These are phyloP conservation scores for Myopa testacea DNA, from an alignment of 2,888 invertebrate species.

Conservation along the genomic window DNA sequence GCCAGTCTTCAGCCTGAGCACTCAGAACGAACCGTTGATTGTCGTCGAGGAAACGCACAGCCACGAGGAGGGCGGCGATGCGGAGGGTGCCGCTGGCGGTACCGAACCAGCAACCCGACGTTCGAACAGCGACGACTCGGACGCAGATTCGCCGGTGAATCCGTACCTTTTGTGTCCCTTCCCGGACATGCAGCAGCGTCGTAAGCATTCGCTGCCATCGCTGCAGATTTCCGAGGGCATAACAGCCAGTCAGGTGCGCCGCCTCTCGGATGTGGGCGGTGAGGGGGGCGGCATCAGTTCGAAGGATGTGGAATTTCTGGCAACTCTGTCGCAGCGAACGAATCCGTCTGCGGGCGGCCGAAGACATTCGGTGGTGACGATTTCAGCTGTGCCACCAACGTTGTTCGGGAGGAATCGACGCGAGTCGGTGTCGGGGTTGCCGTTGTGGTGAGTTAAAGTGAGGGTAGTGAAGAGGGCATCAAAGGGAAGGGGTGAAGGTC, in stretches of 20 bases:
- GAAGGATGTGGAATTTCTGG: slow-evolving; percentile 85
- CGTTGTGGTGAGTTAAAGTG: slow-evolving; percentile 67
- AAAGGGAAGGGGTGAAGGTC: too few relatives aligned
- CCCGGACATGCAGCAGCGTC: slow-evolving; percentile 78
- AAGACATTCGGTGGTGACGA: slow-evolving; percentile 88
- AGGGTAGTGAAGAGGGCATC: not conserved
- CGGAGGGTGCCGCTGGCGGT: slow-evolving; percentile 71
- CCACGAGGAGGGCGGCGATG: slow-evolving; percentile 76
- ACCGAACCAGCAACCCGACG: slow-evolving; percentile 63
- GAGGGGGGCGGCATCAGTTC: slow-evolving; percentile 80
- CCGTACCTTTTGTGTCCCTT: slow-evolving; percentile 86
- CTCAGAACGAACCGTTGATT: slow-evolving; percentile 80
- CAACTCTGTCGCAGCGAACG: slow-evolving; percentile 80
- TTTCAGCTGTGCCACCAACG: slow-evolving; percentile 82
- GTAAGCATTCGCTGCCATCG: slow-evolving; percentile 87
- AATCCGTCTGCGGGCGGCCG: slow-evolving; percentile 78
- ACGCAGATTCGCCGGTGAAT: slow-evolving; percentile 83
- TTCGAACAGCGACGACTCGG: slow-evolving; percentile 72
- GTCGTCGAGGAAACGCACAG: slow-evolving; percentile 83
- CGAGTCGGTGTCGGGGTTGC: slow-evolving; percentile 84
- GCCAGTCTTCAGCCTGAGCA: slow-evolving; percentile 71
- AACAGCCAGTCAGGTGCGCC: slow-evolving; percentile 87
- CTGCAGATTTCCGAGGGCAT: slow-evolving; percentile 87
- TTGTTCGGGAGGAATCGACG: slow-evolving; percentile 85
- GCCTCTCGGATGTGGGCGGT: slow-evolving; percentile 82